These are phyloP conservation scores for Porites australiensis DNA, from an alignment of 64 coral and sea anemone species.

Conservation along the genomic window DNA sequence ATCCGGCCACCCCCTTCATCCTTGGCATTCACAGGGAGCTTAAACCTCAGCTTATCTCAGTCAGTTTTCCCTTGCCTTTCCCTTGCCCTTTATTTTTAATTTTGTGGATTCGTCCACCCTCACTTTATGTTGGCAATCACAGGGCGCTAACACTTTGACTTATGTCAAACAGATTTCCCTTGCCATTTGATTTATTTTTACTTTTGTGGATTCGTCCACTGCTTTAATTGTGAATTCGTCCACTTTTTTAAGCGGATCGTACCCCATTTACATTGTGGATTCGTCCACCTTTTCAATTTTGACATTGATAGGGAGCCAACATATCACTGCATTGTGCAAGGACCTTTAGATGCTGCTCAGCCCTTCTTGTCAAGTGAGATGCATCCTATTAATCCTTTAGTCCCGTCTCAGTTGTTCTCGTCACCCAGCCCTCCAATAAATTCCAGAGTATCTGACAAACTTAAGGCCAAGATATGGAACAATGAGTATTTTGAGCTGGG, in stretches of 20 bases:
- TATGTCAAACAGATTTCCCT: not conserved
- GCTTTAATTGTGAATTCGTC: not conserved
- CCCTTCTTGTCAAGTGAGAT: conserved; percentile 8
- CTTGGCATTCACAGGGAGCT: too few species aligned
- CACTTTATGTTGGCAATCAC: too few species aligned
- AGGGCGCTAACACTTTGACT: not conserved
- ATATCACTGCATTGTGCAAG: not conserved
- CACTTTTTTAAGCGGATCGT: not conserved
- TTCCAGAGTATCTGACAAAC: conserved; percentile 12
- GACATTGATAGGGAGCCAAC: not conserved
- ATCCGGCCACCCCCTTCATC: not conserved
- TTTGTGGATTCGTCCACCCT: not conserved
- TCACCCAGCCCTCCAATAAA: conserved; percentile 39
- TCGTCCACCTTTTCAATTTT: not conserved
- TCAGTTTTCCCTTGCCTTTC: not conserved
- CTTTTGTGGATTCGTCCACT: conserved; percentile 3
- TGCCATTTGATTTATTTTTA: conserved; percentile 20
- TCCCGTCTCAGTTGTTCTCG: not conserved
- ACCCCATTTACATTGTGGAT: too few species aligned
- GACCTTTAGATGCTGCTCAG: not conserved
- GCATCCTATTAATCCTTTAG: not conserved
- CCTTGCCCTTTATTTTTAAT: conserved; percentile 1
- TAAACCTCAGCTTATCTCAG: too few species aligned
- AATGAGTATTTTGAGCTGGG: conserved; percentile 61
- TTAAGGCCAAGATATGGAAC: conserved; percentile 45